Conservation (phyloP, 2,888 invertebrate genomes). For the Campopleginae sp. region DNA sequence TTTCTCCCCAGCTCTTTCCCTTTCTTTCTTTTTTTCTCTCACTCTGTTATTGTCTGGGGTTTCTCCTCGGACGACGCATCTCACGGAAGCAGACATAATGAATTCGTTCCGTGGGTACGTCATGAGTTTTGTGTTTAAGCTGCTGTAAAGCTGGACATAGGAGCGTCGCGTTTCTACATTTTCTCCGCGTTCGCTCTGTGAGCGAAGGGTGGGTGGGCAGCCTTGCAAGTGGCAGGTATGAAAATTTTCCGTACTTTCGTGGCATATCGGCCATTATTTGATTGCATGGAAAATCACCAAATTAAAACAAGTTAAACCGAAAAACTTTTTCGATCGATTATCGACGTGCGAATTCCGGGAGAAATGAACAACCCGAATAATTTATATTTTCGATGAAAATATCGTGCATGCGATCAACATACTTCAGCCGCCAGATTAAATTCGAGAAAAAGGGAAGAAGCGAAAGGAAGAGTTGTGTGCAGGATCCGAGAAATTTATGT, state of each 20-base stretch:
- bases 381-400: background rate
- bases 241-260: no score
- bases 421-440: constrained; percentile 34
- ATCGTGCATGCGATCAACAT: background rate
- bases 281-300: no score
- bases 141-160: constrained; percentile 25
- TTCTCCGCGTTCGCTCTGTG: background rate
- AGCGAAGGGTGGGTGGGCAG: background rate
- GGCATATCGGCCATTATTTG: no score
- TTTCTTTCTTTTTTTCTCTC: constrained; percentile 26
- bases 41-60: constrained; percentile 31
- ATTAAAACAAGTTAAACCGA: no score
- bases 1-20: background rate
- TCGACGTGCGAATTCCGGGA: no score
- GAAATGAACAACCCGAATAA: no score
- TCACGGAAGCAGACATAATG: constrained; percentile 50
- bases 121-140: constrained; percentile 43
- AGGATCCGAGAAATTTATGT: constrained; percentile 43
- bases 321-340: no score
- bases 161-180: background rate
- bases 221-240: no score
- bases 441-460: background rate
- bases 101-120: constrained; percentile 49
- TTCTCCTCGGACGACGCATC: constrained; percentile 39
- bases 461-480: background rate